Evolutionary conservation across 2,888 invertebrate genomes (phyloP).

Genomic region (Tetropium fuscum): DNA sequence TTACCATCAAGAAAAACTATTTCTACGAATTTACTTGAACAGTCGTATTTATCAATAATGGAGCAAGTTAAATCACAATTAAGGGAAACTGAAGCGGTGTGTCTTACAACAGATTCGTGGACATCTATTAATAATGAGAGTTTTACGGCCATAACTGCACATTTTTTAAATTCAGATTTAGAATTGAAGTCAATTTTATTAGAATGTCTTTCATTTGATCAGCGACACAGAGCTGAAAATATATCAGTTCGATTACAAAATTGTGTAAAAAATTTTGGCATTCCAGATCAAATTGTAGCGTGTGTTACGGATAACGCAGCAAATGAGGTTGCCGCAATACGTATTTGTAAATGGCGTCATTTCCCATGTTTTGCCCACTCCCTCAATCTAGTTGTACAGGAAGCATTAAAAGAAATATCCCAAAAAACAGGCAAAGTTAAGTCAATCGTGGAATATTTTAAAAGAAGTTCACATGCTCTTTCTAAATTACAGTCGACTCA

Average conservation of each 20-base stretch:
- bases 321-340: slow-evolving; percentile 47
- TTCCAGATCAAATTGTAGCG: slow-evolving; percentile 40
- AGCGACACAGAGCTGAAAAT: slow-evolving; percentile 43
- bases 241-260: slow-evolving; percentile 25
- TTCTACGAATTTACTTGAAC: slow-evolving; percentile 44
- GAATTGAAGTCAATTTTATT: slow-evolving; percentile 42
- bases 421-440: slow-evolving; percentile 33
- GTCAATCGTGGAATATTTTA: slow-evolving; percentile 36
- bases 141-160: slow-evolving; percentile 50
- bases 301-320: slow-evolving; percentile 50
- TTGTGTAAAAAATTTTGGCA: slow-evolving; percentile 31
- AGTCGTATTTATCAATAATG: slow-evolving; percentile 35
- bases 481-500: slow-evolving; percentile 25
- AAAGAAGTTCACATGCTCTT: slow-evolving; percentile 23
- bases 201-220: slow-evolving; percentile 37
- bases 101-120: slow-evolving; percentile 52
- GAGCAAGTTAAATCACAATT: slow-evolving; percentile 36
- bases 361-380: slow-evolving; percentile 52
- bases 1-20: slow-evolving; percentile 47
- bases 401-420: slow-evolving; percentile 37
- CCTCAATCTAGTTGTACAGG: slow-evolving; percentile 50
- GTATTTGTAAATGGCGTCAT: slow-evolving; percentile 40
- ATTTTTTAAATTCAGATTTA: slow-evolving; percentile 43
- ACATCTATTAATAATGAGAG: slow-evolving; percentile 51
- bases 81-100: slow-evolving; percentile 37